Evolutionary conservation across 2,888 invertebrate genomes (phyloP).

Genomic region (Drosophila mimetica): DNA sequence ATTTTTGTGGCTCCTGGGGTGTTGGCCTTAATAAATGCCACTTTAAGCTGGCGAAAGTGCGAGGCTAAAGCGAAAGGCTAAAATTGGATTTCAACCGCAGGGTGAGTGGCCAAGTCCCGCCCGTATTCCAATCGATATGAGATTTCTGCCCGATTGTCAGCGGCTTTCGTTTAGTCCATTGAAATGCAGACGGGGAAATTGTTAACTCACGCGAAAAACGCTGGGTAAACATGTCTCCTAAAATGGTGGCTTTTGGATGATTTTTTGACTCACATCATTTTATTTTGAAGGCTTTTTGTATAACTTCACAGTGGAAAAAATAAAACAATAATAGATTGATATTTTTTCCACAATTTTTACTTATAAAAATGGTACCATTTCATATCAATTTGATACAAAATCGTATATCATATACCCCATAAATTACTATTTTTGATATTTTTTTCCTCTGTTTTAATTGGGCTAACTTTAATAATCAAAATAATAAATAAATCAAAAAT

Average conservation of each 20-base stretch:
- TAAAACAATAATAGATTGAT: too few relatives aligned
- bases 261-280: background rate
- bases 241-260: too few relatives aligned
- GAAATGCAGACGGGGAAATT: conserved; percentile 3
- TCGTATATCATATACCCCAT: too few relatives aligned
- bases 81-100: conserved; percentile 29
- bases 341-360: too few relatives aligned
- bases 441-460: too few relatives aligned
- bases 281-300: too few relatives aligned
- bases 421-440: too few relatives aligned
- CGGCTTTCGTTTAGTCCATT: background rate
- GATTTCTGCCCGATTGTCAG: conserved; percentile 4
- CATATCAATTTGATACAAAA: too few relatives aligned
- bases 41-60: conserved; percentile 27
- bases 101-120: conserved; percentile 8
- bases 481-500: too few relatives aligned
- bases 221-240: background rate
- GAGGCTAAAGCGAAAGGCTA: conserved; percentile 13
- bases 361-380: too few relatives aligned
- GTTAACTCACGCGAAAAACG: background rate
- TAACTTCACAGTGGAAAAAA: too few relatives aligned
- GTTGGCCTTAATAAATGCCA: conserved; percentile 41
- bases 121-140: conserved; percentile 16
- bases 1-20: conserved; percentile 23
- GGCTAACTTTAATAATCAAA: too few relatives aligned